Evolutionary conservation across 2,888 invertebrate species (phyloP), one percentile per base, ranked within the genome.

Genomic region (Orchestes rusci): DNA sequence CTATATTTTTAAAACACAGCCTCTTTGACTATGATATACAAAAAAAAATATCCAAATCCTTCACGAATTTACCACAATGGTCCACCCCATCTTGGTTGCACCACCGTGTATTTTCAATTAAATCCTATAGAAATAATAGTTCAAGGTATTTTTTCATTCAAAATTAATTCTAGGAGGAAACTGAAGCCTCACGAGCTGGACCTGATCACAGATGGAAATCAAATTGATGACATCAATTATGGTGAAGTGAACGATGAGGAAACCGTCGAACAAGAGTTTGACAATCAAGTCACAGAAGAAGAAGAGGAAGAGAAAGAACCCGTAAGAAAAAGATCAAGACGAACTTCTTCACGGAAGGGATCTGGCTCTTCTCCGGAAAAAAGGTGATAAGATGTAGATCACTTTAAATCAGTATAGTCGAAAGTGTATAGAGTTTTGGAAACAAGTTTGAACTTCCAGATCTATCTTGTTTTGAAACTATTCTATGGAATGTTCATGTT

Each of bases 151-250:
- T n/a, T n/a, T n/a, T n/a, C n/a, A n/a, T n/a, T n/a, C n/a, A n/a
- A n/a, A n/a, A n/a, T n/a, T 30, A 20, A 16, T 33, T 37, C 41
- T 36, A 51, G 51, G 27, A 78, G 86, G 54, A 87, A 86, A 67
- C 60, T 85, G 13, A 85, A 84, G 62, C 74, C 77, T 0, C 77
- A 79, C 54, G 79, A 79, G 53, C 59, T 75, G 15, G 74, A 73
- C 30, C 59, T 72, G 48, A 66, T 69, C 42, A 56, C 65, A 1
- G 59, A 57, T 41, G 56, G 54, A 13, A 41, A 40, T 20, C 39
- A 39, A 15, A 12, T 36, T 17, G 30, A 36, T 8, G 23, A 23
- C 7, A 7, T 10, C 7, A 10, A 10, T 23, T 23, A 23, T 10
- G 23, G 23, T 7, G 23, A 20, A 2, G 28, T 34, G 12, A 40